phyloP scores from a whole-genome alignment of 2,888 invertebrate species.

The Agrilus biguttatus region DNA sequence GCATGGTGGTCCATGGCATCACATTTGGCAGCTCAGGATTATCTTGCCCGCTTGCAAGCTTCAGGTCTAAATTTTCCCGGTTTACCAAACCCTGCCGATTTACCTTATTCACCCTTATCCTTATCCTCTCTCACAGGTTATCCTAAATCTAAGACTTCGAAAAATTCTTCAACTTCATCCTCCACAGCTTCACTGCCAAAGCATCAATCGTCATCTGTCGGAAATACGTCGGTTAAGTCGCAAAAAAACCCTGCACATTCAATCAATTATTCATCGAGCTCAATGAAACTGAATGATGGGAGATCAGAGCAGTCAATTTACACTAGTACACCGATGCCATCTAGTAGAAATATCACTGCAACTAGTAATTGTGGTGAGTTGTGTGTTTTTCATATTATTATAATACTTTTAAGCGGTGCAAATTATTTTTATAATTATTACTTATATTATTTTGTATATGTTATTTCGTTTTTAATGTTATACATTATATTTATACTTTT shows the following conservation, averaged over 20 bases:
- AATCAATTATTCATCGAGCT: constrained; percentile 5
- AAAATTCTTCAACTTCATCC: constrained; percentile 13
- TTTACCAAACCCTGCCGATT: constrained; percentile 40
- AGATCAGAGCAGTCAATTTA: constrained; percentile 13
- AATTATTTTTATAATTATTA: no score
- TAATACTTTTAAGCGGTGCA: no score
- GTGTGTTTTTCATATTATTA: no score
- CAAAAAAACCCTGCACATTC: constrained; percentile 3
- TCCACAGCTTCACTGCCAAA: constrained; percentile 17
- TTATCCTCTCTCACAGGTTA: constrained; percentile 33
- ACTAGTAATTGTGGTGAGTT: constrained; percentile 4
- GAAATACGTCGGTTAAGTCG: constrained; percentile 4
- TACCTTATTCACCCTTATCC: constrained; percentile 42
- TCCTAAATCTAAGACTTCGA: constrained; percentile 19
- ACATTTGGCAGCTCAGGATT: constrained; percentile 78
- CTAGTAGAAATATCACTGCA: constrained; percentile 14
- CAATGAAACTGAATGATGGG: constrained; percentile 12
- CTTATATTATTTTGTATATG: no score
- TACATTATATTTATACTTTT: no score
- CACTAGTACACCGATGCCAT: constrained; percentile 16
- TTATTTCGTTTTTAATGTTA: no score
- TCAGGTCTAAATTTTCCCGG: constrained; percentile 61
- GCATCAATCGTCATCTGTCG: constrained; percentile 8
- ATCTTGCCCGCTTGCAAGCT: constrained; percentile 69
- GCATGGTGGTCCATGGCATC: constrained; percentile 89